Percentiles rank a stretch among this genome's conserved stretches.
phyloP scores from a whole-genome alignment of 1,140 invertebrate genomes.

The Liolophura sinensis region DNA sequence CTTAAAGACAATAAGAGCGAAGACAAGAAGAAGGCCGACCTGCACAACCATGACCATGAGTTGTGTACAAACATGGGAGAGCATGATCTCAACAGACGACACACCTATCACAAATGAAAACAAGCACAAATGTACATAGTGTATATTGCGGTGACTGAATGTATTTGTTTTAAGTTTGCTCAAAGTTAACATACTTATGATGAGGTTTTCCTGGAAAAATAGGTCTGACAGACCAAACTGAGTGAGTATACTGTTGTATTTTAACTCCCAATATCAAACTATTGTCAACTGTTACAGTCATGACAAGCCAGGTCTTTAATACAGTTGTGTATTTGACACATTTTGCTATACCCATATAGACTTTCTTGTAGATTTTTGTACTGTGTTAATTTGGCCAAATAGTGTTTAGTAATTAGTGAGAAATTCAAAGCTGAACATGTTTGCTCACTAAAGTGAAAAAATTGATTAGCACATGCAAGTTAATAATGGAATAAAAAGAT shows the following conservation, averaged over 20 bases:
- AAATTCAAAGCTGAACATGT: too few species aligned
- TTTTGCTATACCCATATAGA: too few species aligned
- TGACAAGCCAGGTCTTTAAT: background rate
- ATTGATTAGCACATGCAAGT: too few species aligned
- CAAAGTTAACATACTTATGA: too few species aligned
- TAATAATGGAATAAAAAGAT: too few species aligned
- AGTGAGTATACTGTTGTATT: background rate
- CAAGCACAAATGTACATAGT: background rate
- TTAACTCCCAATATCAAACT: background rate
- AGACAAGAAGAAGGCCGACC: constrained; percentile 81
- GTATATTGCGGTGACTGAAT: background rate
- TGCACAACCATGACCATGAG: constrained; percentile 93
- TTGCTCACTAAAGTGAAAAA: too few species aligned
- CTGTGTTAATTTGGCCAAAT: too few species aligned
- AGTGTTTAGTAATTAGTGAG: too few species aligned
- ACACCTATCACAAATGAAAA: constrained; percentile 69
- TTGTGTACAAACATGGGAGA: constrained; percentile 90
- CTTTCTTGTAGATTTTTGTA: too few species aligned
- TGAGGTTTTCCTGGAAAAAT: background rate
- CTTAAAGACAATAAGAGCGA: constrained; percentile 73
- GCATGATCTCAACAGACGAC: constrained; percentile 83
- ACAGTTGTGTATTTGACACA: too few species aligned
- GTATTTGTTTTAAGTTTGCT: too few species aligned
- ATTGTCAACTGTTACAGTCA: background rate
- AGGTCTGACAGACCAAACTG: background rate